Evolutionary conservation across 2,797 vertebrate species (phyloP).

Genomic region (Chaunax sp.): DNA sequence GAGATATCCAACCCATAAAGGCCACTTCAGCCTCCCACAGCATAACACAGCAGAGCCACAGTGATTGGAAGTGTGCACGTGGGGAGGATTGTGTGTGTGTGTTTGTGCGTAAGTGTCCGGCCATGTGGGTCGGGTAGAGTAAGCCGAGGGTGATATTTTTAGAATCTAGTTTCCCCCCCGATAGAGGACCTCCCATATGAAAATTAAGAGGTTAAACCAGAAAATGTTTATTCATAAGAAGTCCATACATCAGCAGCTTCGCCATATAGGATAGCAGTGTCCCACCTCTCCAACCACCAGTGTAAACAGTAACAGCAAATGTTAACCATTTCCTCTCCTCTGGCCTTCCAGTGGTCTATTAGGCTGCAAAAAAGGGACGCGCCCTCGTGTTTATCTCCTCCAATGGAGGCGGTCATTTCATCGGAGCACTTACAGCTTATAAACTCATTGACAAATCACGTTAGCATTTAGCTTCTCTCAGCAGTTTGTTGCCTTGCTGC

Average conservation of each 20-base stretch:
- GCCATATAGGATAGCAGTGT: conserved; percentile 27
- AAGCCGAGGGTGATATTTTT: conserved; percentile 80
- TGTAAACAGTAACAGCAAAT: conserved; percentile 17
- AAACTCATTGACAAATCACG: conserved; percentile 84
- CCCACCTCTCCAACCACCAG: conserved; percentile 12
- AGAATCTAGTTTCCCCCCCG: conserved; percentile 69
- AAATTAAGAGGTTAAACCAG: conserved; percentile 70
- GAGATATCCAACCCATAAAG: conserved; percentile 80
- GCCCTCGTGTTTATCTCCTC: conserved; percentile 79
- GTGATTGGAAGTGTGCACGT: conserved; percentile 62
- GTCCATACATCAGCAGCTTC: conserved; percentile 56
- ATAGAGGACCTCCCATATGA: conserved; percentile 74
- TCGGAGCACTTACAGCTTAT: conserved; percentile 85
- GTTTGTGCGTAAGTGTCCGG: conserved; percentile 22
- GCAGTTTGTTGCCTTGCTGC: conserved; percentile 80
- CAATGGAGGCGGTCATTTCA: conserved; percentile 80
- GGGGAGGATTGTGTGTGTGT: conserved; percentile 26
- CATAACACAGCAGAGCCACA: conserved; percentile 74
- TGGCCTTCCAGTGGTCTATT: conserved; percentile 56
- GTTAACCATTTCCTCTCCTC: conserved; percentile 63
- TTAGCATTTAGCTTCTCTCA: conserved; percentile 85
- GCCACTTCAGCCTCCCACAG: conserved; percentile 81
- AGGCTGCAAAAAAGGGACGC: conserved; percentile 74
- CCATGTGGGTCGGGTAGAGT: conserved; percentile 65
- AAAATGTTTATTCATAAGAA: conserved; percentile 75